Evolutionary conservation across 2,888 invertebrate species (phyloP).

Genomic region (Troilus luridus): DNA sequence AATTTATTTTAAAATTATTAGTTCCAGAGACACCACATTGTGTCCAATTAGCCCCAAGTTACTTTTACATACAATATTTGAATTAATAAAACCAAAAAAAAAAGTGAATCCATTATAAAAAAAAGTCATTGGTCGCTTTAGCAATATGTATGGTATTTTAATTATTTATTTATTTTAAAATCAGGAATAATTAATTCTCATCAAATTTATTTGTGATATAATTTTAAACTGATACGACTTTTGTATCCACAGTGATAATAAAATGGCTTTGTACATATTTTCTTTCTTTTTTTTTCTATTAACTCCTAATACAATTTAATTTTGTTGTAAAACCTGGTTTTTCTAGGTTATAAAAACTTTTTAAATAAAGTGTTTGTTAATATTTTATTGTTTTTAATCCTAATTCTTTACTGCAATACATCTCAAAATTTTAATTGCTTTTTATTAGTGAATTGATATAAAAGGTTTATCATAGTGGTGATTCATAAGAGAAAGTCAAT

Average conservation of each 20-base stretch:
- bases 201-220: constrained; percentile 33
- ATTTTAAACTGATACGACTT: constrained; percentile 18
- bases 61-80: neutral
- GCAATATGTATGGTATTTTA: neutral
- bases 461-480: too few relatives aligned
- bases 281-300: neutral
- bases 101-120: neutral
- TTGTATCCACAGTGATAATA: constrained; percentile 16
- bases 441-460: too few relatives aligned
- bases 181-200: neutral
- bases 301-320: neutral
- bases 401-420: too few relatives aligned
- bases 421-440: too few relatives aligned
- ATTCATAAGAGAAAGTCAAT: too few relatives aligned
- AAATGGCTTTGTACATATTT: constrained; percentile 40
- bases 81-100: neutral
- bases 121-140: neutral
- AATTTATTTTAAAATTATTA: too few relatives aligned
- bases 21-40: too few relatives aligned
- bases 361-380: too few relatives aligned
- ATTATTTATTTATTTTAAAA: constrained; percentile 45
- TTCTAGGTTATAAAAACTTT: neutral
- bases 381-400: neutral
- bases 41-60: too few relatives aligned
- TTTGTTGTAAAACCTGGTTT: neutral